Percentiles rank a stretch among this genome's conserved stretches.
These are phyloP conservation scores for Esox masquinongy DNA, from an alignment of 2,797 vertebrate species.

Conservation along the genomic window DNA sequence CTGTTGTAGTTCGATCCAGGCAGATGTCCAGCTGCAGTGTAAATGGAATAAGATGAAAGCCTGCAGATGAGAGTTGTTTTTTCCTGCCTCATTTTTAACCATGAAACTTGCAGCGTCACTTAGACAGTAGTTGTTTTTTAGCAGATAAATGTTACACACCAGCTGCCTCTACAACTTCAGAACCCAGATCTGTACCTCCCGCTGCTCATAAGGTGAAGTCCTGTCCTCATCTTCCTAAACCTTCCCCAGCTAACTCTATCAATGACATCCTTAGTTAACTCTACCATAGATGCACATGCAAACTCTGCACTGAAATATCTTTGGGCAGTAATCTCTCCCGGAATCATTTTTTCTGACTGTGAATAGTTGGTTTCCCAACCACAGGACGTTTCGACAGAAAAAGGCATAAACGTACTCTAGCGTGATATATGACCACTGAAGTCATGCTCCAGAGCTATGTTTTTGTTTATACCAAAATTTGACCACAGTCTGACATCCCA, in stretches of 20 bases:
- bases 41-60: neutral
- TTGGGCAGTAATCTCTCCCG: neutral
- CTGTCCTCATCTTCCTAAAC: constrained; percentile 25
- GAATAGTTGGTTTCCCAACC: constrained; percentile 34
- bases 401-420: neutral
- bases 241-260: constrained; percentile 26
- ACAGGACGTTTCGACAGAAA: constrained; percentile 18
- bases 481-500: constrained; percentile 5
- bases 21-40: neutral
- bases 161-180: constrained; percentile 21
- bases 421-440: constrained; percentile 11
- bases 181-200: neutral
- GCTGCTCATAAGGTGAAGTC: constrained; percentile 16
- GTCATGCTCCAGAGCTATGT: constrained; percentile 12
- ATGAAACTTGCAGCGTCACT: neutral
- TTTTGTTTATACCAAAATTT: constrained; percentile 25
- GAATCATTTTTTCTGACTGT: neutral
- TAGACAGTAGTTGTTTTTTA: neutral
- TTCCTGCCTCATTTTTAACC: constrained; percentile 27
- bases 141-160: neutral
- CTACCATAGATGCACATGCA: constrained; percentile 12
- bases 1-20: constrained; percentile 7
- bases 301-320: constrained; percentile 16
- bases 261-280: constrained; percentile 30
- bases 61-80: constrained; percentile 5